phyloP scores from a whole-genome alignment of 2,888 invertebrate species.

The Dicranocentrus wangi region DNA sequence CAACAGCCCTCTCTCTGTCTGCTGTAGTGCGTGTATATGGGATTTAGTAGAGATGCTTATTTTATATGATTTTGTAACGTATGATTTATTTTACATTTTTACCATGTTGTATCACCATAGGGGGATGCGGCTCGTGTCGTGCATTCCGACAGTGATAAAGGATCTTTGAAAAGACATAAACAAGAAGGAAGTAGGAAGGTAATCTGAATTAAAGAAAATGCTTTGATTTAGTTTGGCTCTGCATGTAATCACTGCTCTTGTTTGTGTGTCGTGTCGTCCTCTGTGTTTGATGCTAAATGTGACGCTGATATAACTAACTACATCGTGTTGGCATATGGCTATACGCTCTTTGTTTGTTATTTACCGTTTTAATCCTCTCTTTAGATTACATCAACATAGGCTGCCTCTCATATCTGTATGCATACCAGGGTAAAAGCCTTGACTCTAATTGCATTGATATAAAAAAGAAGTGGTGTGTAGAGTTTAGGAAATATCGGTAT shows the following conservation, averaged over 20 bases:
- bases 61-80: background rate
- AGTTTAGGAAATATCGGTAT: too few species aligned
- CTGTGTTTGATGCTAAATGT: background rate
- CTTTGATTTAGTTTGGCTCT: background rate
- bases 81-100: background rate
- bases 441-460: too few species aligned
- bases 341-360: background rate
- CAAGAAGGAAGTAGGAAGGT: conserved; percentile 66
- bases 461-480: too few species aligned
- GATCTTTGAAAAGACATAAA: conserved; percentile 61
- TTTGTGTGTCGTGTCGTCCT: conserved; percentile 1
- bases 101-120: conserved; percentile 29
- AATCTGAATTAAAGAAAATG: conserved; percentile 24
- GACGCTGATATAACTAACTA: too few species aligned
- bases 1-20: too few species aligned
- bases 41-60: background rate
- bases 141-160: conserved; percentile 57
- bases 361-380: background rate
- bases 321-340: too few species aligned
- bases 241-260: conserved; percentile 7
- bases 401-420: too few species aligned
- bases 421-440: too few species aligned
- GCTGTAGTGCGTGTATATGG: too few species aligned
- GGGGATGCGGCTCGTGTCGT: conserved; percentile 56
- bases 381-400: background rate